phyloP scores from a whole-genome alignment of 2,113 vertebrate genomes.

The Anolis carolinensis region DNA sequence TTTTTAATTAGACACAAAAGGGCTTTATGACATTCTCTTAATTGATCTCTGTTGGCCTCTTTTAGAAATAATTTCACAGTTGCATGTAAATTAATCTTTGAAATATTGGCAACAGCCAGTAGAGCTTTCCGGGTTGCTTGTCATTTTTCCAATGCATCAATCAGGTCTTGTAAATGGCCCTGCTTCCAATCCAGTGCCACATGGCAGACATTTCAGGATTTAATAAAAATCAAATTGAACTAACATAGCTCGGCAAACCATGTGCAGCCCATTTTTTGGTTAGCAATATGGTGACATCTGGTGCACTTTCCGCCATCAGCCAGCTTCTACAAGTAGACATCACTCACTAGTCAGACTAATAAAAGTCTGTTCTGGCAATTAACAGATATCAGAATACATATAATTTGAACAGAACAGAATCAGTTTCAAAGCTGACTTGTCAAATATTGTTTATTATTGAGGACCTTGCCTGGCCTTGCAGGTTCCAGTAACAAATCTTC shows the following conservation, averaged over 20 bases:
- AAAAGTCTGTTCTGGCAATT: neutral
- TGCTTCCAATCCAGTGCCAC: neutral
- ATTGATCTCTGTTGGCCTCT: conserved; percentile 14
- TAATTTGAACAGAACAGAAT: neutral
- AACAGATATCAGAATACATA: neutral
- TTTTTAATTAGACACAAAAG: conserved; percentile 30
- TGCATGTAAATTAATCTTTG: neutral
- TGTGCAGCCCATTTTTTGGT: neutral
- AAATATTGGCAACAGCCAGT: neutral
- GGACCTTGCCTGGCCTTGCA: neutral
- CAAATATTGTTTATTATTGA: neutral
- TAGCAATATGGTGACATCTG: neutral
- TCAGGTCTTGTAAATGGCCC: neutral
- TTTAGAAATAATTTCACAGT: neutral
- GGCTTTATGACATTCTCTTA: neutral
- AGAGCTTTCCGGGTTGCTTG: neutral
- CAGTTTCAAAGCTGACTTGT: neutral
- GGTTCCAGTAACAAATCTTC: neutral
- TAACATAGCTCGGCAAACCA: neutral
- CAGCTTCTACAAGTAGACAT: neutral
- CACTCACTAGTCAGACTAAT: neutral
- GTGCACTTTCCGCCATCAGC: neutral
- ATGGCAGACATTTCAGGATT: neutral
- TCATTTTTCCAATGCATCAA: neutral
- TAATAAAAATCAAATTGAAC: neutral